phyloP scores from a whole-genome alignment of 2,113 vertebrate species.

The Pomatostomus ruficeps region DNA sequence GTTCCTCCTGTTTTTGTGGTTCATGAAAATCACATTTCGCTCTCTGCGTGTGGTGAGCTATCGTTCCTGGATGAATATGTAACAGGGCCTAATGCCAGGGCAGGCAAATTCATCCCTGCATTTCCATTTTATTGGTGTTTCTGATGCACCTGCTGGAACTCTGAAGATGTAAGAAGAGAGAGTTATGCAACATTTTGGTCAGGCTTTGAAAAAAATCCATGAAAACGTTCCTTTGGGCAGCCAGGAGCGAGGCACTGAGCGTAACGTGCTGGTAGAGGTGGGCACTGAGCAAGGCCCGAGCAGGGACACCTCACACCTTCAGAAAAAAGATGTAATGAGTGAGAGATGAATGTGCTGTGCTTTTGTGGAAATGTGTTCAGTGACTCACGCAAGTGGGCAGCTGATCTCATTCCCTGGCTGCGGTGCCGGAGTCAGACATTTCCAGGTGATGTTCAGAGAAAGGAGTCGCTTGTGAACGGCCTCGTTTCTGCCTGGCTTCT shows the following conservation, averaged over 20 bases:
- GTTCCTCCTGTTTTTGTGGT: background rate
- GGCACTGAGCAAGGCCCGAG: background rate
- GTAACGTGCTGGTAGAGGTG: background rate
- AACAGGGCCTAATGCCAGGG: background rate
- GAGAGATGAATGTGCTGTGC: background rate
- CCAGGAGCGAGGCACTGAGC: background rate
- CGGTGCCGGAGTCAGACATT: background rate
- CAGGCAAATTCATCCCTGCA: background rate
- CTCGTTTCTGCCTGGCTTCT: background rate
- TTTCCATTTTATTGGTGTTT: background rate
- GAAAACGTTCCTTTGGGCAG: background rate
- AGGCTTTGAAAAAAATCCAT: background rate
- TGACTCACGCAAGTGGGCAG: conserved; percentile 25
- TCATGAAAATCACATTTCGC: background rate
- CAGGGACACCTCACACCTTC: background rate
- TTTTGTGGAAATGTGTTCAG: conserved; percentile 30
- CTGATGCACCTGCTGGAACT: background rate
- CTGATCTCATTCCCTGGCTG: conserved; percentile 6
- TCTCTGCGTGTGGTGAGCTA: background rate
- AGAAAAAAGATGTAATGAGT: background rate
- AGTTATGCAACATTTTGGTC: background rate
- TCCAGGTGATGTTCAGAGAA: conserved; percentile 1
- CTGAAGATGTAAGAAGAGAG: background rate
- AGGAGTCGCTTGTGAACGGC: background rate
- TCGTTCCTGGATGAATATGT: background rate